Conservation (phyloP, 2,888 invertebrate genomes). For the Lottia gigantea region DNA sequence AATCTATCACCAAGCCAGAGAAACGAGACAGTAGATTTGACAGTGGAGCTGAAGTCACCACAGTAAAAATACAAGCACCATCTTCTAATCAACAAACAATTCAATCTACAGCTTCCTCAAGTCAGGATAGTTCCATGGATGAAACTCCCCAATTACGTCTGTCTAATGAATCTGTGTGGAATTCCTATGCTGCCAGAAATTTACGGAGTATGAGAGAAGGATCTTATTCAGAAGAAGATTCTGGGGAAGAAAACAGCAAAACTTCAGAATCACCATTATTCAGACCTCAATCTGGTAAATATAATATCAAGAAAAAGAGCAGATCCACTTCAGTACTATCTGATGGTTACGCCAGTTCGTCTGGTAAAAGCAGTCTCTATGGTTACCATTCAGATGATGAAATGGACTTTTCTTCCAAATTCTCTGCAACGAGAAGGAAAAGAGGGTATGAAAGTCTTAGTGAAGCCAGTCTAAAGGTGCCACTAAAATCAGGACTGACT, state of each 20-base stretch:
- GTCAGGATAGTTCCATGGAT: conserved; percentile 47
- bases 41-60: neutral
- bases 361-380: conserved; percentile 20
- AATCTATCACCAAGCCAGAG: neutral
- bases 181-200: conserved; percentile 56
- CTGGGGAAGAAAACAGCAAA: conserved; percentile 32
- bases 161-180: conserved; percentile 52
- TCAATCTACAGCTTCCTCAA: conserved; percentile 43
- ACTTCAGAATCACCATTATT: conserved; percentile 16
- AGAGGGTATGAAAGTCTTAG: neutral
- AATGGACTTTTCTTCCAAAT: conserved; percentile 18
- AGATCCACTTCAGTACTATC: neutral
- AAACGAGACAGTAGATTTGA: neutral
- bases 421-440: conserved; percentile 1
- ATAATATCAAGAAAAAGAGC: conserved; percentile 2
- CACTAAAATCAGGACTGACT: conserved; percentile 30
- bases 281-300: neutral
- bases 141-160: conserved; percentile 57
- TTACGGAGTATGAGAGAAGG: conserved; percentile 55
- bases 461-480: neutral
- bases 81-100: neutral
- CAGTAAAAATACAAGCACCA: neutral
- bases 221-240: conserved; percentile 49
- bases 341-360: neutral
- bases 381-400: conserved; percentile 50